phyloP scores from a whole-genome alignment of 2,888 invertebrate genomes.

The Epistrophe grossulariae region DNA sequence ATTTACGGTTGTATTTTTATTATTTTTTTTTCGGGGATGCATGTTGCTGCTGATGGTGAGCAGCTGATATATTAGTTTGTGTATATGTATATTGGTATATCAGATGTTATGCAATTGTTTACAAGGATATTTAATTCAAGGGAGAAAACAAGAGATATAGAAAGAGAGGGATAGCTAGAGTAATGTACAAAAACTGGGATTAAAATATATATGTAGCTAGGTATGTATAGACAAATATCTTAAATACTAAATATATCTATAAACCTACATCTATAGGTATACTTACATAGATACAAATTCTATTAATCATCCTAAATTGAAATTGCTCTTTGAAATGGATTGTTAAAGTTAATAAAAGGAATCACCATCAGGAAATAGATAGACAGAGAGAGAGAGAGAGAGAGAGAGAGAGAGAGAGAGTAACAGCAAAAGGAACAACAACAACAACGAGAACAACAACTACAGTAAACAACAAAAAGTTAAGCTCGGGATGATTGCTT shows the following conservation, averaged over 20 bases:
- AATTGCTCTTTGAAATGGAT: conserved; percentile 62
- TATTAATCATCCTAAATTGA: conserved; percentile 71
- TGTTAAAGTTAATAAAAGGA: conserved; percentile 53
- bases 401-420: neutral
- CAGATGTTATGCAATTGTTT: conserved; percentile 51
- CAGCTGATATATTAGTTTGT: neutral
- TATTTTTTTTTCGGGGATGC: conserved; percentile 19
- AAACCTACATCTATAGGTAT: neutral
- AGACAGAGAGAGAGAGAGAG: neutral
- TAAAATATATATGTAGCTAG: neutral
- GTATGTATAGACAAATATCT: conserved; percentile 1
- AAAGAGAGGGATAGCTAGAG: neutral
- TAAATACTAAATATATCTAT: neutral
- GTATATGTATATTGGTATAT: neutral
- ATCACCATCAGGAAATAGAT: conserved; percentile 5
- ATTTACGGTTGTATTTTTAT: neutral
- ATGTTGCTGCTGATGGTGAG: conserved; percentile 14
- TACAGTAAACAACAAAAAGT: conserved; percentile 24
- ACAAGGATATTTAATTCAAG: neutral
- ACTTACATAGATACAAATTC: conserved; percentile 38
- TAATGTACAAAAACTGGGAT: conserved; percentile 10
- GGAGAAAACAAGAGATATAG: neutral
- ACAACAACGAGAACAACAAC: neutral
- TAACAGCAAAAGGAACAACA: neutral
- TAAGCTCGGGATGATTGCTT: conserved; percentile 55